Conservation (phyloP, 1,140 invertebrate species). For the Cherax quadricarinatus region DNA sequence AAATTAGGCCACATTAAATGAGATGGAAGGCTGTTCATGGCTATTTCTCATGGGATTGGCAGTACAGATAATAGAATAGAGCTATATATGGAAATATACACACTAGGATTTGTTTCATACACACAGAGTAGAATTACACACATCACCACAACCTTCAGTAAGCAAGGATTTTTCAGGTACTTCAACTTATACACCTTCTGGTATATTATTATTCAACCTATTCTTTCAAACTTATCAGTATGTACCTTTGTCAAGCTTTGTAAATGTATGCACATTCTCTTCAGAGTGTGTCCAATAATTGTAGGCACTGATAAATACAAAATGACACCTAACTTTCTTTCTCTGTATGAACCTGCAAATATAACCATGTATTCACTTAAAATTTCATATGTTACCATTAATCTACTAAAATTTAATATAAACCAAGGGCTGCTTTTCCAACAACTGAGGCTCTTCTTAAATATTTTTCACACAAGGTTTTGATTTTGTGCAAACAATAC, state of each 20-base stretch:
- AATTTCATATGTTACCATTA: neutral
- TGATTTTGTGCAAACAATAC: neutral
- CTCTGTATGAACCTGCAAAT: neutral
- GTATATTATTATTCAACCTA: neutral
- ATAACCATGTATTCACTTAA: neutral
- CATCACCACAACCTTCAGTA: neutral
- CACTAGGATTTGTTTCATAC: neutral
- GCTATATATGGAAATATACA: neutral
- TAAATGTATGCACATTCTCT: neutral
- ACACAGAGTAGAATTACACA: neutral
- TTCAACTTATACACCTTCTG: neutral
- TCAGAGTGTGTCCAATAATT: neutral
- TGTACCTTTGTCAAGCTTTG: neutral
- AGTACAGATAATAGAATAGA: too few species aligned
- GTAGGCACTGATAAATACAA: neutral
- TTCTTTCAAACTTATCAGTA: neutral
- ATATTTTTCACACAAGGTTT: neutral
- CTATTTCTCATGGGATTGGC: too few species aligned
- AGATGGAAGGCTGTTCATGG: too few species aligned
- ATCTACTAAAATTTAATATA: neutral
- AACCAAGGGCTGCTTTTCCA: neutral
- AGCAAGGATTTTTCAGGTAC: conserved; percentile 2
- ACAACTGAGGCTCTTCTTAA: neutral
- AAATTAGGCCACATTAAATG: too few species aligned
- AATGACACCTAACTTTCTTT: neutral